Conservation (phyloP, 1,140 invertebrate species). For the Sweltsa coloradensis region DNA sequence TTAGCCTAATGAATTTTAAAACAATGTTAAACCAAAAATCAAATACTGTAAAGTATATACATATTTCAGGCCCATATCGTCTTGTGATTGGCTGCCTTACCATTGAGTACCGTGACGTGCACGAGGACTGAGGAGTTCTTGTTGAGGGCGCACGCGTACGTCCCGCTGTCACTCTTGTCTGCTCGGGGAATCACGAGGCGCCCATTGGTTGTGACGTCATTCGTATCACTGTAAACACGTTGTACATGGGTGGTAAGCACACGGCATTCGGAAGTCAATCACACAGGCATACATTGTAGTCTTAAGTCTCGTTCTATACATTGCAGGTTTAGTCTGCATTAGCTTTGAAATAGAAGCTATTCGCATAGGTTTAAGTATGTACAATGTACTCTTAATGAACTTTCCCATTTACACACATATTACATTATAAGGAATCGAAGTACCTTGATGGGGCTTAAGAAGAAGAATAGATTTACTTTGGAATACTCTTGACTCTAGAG, state of each 20-base stretch:
- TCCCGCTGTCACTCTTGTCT: slow-evolving; percentile 31
- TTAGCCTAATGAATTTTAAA: no score
- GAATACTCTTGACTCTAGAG: no score
- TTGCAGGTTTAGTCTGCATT: not conserved
- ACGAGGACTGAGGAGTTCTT: slow-evolving; percentile 29
- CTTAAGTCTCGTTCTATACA: not conserved
- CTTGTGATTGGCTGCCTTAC: slow-evolving; percentile 25
- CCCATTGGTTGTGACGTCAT: not conserved
- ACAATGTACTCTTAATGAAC: not conserved
- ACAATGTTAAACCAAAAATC: no score
- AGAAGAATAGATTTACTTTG: no score
- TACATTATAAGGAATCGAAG: no score
- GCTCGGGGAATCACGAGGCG: slow-evolving; percentile 19
- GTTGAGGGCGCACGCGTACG: slow-evolving; percentile 30
- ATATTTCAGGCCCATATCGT: no score
- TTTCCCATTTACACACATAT: not conserved
- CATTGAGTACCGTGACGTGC: slow-evolving; percentile 32
- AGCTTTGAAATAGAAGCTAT: not conserved
- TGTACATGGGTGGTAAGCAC: not conserved
- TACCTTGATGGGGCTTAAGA: no score
- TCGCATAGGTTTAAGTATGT: not conserved
- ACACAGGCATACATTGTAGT: not conserved
- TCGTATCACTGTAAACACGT: not conserved
- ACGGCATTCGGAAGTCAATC: not conserved
- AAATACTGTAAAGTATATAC: no score